Evolutionary conservation across 2,113 vertebrate genomes (phyloP), one percentile per base, ranked within the genome.

Genomic region (Cyanoliseus patagonus): DNA sequence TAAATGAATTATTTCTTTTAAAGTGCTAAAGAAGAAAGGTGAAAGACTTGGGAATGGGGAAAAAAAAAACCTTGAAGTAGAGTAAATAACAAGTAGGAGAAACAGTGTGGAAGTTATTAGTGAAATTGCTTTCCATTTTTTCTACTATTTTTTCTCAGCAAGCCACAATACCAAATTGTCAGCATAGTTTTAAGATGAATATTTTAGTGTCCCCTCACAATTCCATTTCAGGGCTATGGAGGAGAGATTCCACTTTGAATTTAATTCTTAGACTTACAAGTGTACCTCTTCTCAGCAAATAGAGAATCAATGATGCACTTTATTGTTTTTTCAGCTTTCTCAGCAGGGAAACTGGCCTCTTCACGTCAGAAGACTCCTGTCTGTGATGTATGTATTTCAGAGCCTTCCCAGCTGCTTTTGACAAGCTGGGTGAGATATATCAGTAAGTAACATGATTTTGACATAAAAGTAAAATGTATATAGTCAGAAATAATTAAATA

Each of bases 241-340:
- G 83, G 75, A 91, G 35, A 79, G 33, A 77, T 51, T 62, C 31
- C 66, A 53, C 17, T 51, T 53, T 59, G 28, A 42, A 42, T 85
- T 69, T 69, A 41, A 47, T 81, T 83, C 28, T 53, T 64, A 82
- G 51, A 24, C 25, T 44, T 61, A 28, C 0, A 51, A 18, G 23
- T 51, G 20, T 77, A 46, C 31, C 55, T 49, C 82, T 85, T 24
- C 12, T 15, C n/a, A 24, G 24, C 37, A 75, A 80, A 49, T 2
- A 62, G 41, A 57, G 39, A 75, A 53, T 66, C 55, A 81, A 1
- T 14, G 30, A n/a, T 68, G 62, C 20, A 37, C 31, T 92, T 81
- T 11, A 41, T 83, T 88, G 47, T 78, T 90, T 81, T 94, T 96
- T 83, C 88, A 95, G 80, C 51, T 96, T 97, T 93, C 90, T 84